Percentiles rank a stretch among this genome's conserved stretches.
These are phyloP conservation scores for Callorhinus ursinus DNA, from an alignment of 2,113 vertebrate species.

Conservation along the genomic window DNA sequence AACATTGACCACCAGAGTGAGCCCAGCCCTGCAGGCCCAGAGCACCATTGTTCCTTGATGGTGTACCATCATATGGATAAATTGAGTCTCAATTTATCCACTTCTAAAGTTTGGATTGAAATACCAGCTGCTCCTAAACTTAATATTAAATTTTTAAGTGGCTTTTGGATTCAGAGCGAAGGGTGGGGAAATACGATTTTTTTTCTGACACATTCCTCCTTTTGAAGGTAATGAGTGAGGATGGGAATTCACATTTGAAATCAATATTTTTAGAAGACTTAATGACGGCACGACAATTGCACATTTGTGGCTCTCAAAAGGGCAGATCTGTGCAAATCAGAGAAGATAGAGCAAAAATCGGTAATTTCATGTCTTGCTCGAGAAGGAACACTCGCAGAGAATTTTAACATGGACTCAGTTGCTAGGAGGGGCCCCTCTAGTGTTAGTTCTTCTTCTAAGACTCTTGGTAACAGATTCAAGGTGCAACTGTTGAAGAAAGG, in stretches of 20 bases:
- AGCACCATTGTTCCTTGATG: neutral
- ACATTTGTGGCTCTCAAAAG: constrained; percentile 63
- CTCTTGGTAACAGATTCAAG: neutral
- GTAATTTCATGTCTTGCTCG: constrained; percentile 65
- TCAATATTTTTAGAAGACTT: constrained; percentile 66
- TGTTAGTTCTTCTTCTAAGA: neutral
- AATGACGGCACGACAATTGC: constrained; percentile 67
- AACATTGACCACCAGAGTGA: no score
- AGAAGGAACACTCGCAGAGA: constrained; percentile 13
- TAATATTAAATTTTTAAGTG: neutral
- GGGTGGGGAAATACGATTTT: neutral
- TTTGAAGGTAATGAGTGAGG: constrained; percentile 60
- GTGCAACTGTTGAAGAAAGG: neutral
- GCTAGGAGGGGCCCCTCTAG: neutral
- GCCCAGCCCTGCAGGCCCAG: fast-evolving
- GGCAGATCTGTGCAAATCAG: constrained; percentile 57
- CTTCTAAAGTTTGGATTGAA: neutral
- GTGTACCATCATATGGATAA: neutral
- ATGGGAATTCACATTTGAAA: constrained; percentile 27
- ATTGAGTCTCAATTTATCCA: neutral
- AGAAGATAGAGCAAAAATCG: constrained; percentile 57
- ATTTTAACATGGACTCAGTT: constrained; percentile 58
- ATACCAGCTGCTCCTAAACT: neutral
- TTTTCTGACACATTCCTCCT: neutral
- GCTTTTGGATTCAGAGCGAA: neutral